A percentile compares a stretch with the other conserved stretches of the same genome.
Evolutionary conservation across 2,888 invertebrate genomes (phyloP).

Genomic region (Pimpla rufipes): DNA sequence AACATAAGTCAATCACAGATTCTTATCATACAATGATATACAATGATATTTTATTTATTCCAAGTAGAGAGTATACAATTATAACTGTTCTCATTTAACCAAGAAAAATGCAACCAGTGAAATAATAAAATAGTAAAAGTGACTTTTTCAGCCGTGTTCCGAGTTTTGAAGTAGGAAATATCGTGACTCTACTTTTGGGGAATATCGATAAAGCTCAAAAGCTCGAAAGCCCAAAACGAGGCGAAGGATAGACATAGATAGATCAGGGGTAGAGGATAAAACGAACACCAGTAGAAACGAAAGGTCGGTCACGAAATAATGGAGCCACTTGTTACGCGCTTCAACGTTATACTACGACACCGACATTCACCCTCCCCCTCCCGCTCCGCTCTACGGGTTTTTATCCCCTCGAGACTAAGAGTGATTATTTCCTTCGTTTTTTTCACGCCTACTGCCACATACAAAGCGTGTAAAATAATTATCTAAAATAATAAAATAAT

Average conservation of each 20-base stretch:
- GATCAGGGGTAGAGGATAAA: slow-evolving; percentile 38
- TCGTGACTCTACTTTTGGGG: slow-evolving; percentile 42
- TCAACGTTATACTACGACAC: slow-evolving; percentile 59
- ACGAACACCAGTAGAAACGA: slow-evolving; percentile 49
- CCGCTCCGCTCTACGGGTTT: slow-evolving; percentile 37
- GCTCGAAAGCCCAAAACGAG: slow-evolving; percentile 52
- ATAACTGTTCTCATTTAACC: too few species aligned
- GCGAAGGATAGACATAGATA: slow-evolving; percentile 29
- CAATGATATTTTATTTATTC: background rate
- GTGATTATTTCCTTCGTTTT: slow-evolving; percentile 19
- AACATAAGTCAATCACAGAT: background rate
- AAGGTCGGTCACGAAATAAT: slow-evolving; percentile 68
- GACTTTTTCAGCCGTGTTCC: background rate
- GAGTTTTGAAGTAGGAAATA: slow-evolving; percentile 2
- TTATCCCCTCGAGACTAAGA: slow-evolving; percentile 26
- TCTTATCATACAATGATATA: background rate
- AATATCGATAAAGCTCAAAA: slow-evolving; percentile 34
- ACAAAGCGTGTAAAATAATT: too few species aligned
- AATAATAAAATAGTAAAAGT: background rate
- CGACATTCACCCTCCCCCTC: slow-evolving; percentile 22
- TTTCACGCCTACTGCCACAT: background rate
- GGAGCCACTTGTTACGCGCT: slow-evolving; percentile 80
- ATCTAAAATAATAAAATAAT: too few species aligned
- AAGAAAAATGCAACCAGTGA: background rate
- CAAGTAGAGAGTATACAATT: background rate